Evolutionary conservation across 2,113 vertebrate species (phyloP), one percentile per base, ranked within the genome.

Genomic region (Vanacampus margaritifer): DNA sequence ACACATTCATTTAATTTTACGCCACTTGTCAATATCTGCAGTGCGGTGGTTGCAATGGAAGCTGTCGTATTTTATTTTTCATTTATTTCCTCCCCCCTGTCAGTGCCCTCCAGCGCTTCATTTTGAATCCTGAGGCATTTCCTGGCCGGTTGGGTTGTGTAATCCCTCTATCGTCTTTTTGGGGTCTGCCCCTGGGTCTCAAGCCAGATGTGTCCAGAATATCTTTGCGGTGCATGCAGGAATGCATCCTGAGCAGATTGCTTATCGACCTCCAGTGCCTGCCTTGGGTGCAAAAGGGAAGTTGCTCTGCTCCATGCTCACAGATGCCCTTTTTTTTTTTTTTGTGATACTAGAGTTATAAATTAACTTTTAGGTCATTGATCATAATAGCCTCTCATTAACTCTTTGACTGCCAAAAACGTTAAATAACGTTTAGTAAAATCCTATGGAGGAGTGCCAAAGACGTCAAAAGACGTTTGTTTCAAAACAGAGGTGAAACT

Each of bases 131-230:
- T 5, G 10, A 54, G 43, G 60, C 2, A 16, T 58, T 79, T 54
- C 28, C 48, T 53, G 63, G 32, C 66, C 58, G 74, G 63, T 72
- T 74, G 65, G 66, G 48, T 57, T 35, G 48, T 64, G 51, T 56
- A 60, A 73, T 76, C 65, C 23, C 60, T 76, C 54, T 23, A 58
- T 59, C 11, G 60, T 37, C 64, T 66, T 79, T 45, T 65, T 32
- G 28, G 46, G 61, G 54, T 71, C 19, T 71, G 65, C 71, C 67
- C 53, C 23, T 35, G 37, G 73, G 50, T 72, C 59, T 74, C 46
- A 46, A 77, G 64, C 66, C 46, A 68, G 66, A 79, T 39, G 51
- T 71, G 74, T 54, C 37, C 58, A 72, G 67, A 78, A 80, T 70
- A 59, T 26, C 16, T 53, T 32, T 26, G 71, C 17, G 60, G 56